Conservation (phyloP, 2,888 invertebrate genomes). For the Phortica okadai region DNA sequence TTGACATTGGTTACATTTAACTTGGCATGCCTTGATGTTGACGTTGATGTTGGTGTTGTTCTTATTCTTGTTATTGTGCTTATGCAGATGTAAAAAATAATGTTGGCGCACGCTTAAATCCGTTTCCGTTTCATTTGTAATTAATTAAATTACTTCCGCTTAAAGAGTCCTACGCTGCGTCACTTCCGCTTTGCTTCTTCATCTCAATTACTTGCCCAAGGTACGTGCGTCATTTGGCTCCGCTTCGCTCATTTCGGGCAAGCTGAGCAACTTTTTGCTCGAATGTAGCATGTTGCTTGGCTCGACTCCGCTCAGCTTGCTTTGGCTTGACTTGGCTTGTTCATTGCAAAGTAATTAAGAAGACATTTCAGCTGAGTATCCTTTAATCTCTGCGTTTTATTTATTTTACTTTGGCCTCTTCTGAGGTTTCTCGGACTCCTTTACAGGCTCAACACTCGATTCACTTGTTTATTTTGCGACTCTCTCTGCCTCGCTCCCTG, state of each 20-base stretch:
- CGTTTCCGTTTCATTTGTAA: constrained; percentile 71
- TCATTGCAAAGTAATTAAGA: constrained; percentile 71
- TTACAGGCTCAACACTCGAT: neutral
- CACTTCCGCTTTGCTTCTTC: constrained; percentile 47
- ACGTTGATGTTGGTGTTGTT: neutral
- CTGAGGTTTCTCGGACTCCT: constrained; percentile 7
- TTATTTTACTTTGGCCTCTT: constrained; percentile 45
- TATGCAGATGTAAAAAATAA: constrained; percentile 6
- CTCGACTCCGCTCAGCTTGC: constrained; percentile 27
- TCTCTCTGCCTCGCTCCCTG: neutral
- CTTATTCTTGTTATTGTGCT: constrained; percentile 23
- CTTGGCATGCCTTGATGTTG: neutral
- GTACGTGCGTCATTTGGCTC: constrained; percentile 23
- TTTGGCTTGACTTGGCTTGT: constrained; percentile 38
- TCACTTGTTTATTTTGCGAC: constrained; percentile 36
- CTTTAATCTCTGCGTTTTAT: constrained; percentile 72
- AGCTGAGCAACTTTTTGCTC: neutral
- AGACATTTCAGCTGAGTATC: constrained; percentile 70
- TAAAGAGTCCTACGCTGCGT: constrained; percentile 50
- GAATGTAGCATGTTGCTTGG: neutral
- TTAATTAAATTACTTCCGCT: constrained; percentile 73
- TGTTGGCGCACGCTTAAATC: constrained; percentile 41
- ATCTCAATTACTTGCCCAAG: constrained; percentile 61
- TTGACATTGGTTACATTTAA: neutral
- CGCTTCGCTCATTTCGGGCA: neutral